Percentiles rank a stretch among this genome's conserved stretches.
Conservation (phyloP, 2,888 invertebrate genomes). For the Hemicrepidius hirtus region DNA sequence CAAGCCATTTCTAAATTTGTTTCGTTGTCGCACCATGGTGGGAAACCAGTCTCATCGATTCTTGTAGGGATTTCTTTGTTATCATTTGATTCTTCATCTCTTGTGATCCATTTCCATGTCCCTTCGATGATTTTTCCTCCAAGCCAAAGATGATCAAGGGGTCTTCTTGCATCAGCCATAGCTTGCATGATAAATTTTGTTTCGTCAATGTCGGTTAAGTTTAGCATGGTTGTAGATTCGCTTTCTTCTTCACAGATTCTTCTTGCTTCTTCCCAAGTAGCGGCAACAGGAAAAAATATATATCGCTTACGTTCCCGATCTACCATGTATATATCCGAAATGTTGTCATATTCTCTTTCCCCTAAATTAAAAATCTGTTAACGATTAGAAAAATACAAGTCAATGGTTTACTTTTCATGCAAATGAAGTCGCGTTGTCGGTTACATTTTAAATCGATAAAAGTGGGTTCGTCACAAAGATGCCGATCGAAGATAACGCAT, state of each 20-base stretch:
- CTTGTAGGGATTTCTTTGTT: background rate
- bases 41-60: constrained; percentile 64
- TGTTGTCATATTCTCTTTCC: background rate
- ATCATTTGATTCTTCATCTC: constrained; percentile 46
- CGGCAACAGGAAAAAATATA: constrained; percentile 60
- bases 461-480: constrained; percentile 70
- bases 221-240: constrained; percentile 28
- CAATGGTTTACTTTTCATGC: constrained; percentile 66
- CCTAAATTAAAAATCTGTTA: no score
- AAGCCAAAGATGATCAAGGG: constrained; percentile 72
- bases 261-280: constrained; percentile 59
- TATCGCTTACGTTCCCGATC: constrained; percentile 57
- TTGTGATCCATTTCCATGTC: constrained; percentile 37
- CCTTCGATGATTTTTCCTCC: constrained; percentile 69
- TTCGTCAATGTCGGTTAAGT: constrained; percentile 31
- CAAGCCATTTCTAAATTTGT: constrained; percentile 72
- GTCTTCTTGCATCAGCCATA: constrained; percentile 40
- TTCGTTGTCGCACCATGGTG: constrained; percentile 74
- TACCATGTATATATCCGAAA: background rate
- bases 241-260: constrained; percentile 26
- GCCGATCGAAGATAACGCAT: constrained; percentile 73
- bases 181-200: constrained; percentile 42
- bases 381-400: constrained; percentile 73
- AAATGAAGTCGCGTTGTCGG: constrained; percentile 74
- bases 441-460: constrained; percentile 74